Conservation (phyloP, 2,797 vertebrate genomes). For the Sylvilagus floridanus region DNA sequence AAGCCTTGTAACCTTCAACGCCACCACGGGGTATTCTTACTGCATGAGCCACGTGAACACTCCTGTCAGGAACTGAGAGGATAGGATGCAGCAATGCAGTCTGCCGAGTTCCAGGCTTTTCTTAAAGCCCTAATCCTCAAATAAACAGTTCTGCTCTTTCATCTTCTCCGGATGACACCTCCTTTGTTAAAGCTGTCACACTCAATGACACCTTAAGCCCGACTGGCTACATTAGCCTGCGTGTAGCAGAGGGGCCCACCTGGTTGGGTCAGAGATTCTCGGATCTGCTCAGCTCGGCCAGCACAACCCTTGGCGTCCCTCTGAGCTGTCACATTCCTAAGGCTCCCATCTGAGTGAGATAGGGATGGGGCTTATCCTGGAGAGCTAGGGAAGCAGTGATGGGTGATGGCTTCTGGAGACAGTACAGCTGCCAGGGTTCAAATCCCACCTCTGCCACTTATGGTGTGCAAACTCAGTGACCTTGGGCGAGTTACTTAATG, state of each 20-base stretch:
- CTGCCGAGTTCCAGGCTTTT: constrained; percentile 69
- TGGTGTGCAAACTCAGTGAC: not conserved
- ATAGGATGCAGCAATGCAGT: constrained; percentile 71
- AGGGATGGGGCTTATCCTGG: not conserved
- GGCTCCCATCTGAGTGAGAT: not conserved
- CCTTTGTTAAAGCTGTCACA: constrained; percentile 84
- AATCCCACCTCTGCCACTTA: not conserved
- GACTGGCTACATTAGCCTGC: constrained; percentile 75
- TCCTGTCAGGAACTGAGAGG: not conserved
- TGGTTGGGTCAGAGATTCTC: constrained; percentile 37
- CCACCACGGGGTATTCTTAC: constrained; percentile 40
- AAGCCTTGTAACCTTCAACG: constrained; percentile 67
- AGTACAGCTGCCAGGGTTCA: not conserved
- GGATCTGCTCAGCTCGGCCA: not conserved
- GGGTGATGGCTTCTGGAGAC: not conserved
- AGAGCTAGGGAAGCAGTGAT: not conserved
- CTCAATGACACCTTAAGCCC: constrained; percentile 74
- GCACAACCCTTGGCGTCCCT: not conserved
- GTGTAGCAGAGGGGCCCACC: not conserved
- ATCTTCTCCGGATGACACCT: constrained; percentile 81
- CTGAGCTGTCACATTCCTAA: not conserved
- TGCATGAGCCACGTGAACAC: constrained; percentile 70
- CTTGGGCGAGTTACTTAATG: not conserved
- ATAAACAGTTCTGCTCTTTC: constrained; percentile 85
- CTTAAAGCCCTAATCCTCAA: constrained; percentile 84